Conservation (phyloP, 2,113 vertebrate genomes). For the Natator depressus region DNA sequence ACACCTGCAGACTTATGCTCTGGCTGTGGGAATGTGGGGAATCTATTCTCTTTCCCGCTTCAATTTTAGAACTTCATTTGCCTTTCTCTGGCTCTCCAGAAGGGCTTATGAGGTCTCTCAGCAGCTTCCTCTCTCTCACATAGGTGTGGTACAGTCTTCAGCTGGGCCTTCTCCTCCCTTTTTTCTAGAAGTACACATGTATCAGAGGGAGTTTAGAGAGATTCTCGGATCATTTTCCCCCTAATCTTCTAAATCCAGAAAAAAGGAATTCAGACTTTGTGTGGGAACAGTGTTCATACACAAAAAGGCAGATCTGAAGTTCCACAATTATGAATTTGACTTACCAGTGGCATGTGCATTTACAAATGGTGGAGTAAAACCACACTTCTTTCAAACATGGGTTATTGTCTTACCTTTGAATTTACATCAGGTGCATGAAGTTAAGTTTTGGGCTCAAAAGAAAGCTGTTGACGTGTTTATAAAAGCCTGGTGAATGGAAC, state of each 20-base stretch:
- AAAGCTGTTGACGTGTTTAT: background rate
- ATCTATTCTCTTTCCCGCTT: background rate
- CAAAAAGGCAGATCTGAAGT: accelerated
- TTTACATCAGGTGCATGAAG: background rate
- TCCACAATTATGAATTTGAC: background rate
- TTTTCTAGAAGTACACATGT: accelerated
- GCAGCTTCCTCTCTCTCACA: background rate
- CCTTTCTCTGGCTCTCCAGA: background rate
- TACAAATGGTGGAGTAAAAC: background rate
- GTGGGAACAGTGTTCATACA: background rate
- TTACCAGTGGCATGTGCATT: accelerated
- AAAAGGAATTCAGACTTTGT: background rate
- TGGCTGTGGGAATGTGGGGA: background rate
- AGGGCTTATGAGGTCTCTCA: background rate
- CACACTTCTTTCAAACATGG: background rate
- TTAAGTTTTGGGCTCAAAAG: background rate
- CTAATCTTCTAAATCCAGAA: background rate
- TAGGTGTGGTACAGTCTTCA: background rate
- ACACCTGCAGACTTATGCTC: background rate
- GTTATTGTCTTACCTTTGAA: background rate
- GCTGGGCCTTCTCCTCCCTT: background rate
- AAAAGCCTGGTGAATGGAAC: background rate
- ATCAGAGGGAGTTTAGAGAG: background rate
- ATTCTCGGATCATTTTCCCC: background rate
- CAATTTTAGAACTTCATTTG: background rate